Evolutionary conservation across 1,140 invertebrate species (phyloP), one percentile per base, ranked within the genome.

Genomic region (Brachionus sp.): DNA sequence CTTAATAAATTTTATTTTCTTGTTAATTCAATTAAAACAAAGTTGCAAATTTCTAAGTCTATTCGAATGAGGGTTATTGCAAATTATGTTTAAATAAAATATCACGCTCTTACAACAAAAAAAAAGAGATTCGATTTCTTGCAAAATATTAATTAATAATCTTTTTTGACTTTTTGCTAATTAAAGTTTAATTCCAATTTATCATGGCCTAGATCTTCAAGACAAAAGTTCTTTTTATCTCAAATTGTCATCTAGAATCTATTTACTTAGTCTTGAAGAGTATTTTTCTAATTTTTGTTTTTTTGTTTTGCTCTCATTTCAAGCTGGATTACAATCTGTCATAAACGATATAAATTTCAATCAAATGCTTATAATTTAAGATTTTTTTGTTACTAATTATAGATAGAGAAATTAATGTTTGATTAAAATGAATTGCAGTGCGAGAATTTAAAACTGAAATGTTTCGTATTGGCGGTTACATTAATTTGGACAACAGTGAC

Each of bases 391-490:
- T 3, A 16, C 16, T 57, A 57, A 57, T 57, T 57, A 29, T 29
- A 29, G 1, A 57, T 5, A 57, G 19, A 66, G 13, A 66, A 66
- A 33, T 66, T 66, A 33, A 33, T n/a, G 13, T 66, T 33, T 35
- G 3, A 12, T 23, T 66, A n/a, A 70, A 70, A 70, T 70, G 66
- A 70, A 70, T 70, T 70, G 35, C 6, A 39, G 16, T 39, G 33
- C 37, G 12, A 66, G 25, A 66, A 19, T 39, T 7, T 70, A 25
- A 42, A 50, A 46, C 29, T 29, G 4, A 25, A 12, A 80, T 86
- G 78, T 88, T 86, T 83, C 85, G 87, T 9, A 87, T 86, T 84
- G 86, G 87, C 13, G 87, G 87, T 25, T 87, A 88, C 66, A 86
- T 88, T 19, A 84, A 87, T 25, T 88, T 87, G 85, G 86, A 86